These are phyloP conservation scores for Porites australiensis DNA, from an alignment of 64 coral and sea anemone genomes.

Conservation along the genomic window DNA sequence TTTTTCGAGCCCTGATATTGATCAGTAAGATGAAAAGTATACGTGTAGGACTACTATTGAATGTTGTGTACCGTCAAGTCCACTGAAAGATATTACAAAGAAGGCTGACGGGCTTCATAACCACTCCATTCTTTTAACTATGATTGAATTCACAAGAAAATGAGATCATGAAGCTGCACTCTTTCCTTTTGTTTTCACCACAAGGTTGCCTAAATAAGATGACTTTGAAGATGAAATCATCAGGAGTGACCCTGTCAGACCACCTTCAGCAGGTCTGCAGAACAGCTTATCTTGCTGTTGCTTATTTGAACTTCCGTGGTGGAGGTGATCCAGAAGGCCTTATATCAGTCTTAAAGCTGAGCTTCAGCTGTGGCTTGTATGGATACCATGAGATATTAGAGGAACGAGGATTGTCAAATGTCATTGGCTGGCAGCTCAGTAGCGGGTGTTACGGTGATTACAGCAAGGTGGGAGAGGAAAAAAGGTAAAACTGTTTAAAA, in stretches of 20 bases:
- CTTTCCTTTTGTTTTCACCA: neutral
- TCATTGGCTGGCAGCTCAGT: neutral
- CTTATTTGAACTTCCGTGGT: neutral
- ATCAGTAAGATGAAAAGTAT: no score
- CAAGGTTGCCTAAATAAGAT: slow-evolving; percentile 20
- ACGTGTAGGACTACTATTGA: no score
- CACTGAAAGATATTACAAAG: no score
- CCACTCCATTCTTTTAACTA: no score
- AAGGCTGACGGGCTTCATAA: no score
- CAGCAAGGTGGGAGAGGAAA: slow-evolving; percentile 4
- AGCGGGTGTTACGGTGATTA: slow-evolving; percentile 33
- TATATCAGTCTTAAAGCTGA: neutral
- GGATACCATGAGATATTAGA: slow-evolving; percentile 5
- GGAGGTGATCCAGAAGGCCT: neutral
- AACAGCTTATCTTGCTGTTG: neutral
- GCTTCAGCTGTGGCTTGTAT: slow-evolving; percentile 30
- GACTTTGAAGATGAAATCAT: neutral
- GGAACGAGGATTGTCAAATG: neutral
- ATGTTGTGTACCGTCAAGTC: no score
- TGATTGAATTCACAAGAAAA: no score
- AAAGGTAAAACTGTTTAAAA: neutral
- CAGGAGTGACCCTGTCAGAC: neutral
- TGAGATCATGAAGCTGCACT: no score
- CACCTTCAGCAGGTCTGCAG: slow-evolving; percentile 12
- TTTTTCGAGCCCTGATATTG: no score